Base-by-base conservation (phyloP, 1,140 invertebrate genomes). In the Dendroctonus valens region DNA sequence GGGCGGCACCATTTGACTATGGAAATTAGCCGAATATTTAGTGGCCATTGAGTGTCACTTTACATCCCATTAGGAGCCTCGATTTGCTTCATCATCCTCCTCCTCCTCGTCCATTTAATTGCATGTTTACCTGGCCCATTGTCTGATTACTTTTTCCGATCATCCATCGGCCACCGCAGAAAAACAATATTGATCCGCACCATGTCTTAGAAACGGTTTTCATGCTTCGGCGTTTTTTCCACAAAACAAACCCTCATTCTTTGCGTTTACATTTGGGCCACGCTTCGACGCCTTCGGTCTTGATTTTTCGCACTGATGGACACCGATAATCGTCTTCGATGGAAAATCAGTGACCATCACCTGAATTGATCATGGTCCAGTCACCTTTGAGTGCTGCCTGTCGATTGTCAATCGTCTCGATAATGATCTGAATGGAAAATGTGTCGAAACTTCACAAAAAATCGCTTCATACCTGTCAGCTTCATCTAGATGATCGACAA, bases 311-410 rank as follows among this genome's bases (percentile, higher is more conserved):
- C 44, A 8, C 46, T 50, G 58, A 39, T 60, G 58, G 44, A 50
- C 58, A 60, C 50, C 44, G 15, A 7, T 37, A 46, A 44, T n/a
- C 11, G 11, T 9, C 7, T 12, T 46, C 12, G 8, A 60, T 60
- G 48, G 50, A 60, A 60, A 60, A 60, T 60, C 58, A 60, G 58
- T 60, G 58, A 60, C 58, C 58, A 60, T 60, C 44, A 48, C 48
- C 50, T 60, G 50, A 37, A 9, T 60, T 7, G 7, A 41, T 6
- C 26, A 60, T 12, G 58, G 44, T 48, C 38, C 46, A 50, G 38
- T 49, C 38, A 49, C 37, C 15, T 50, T 60, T 48, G 58, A 60
- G 58, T 60, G 44, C 15, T 51, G 8, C 50, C 15, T 15, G 11
- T 26, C 26, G 26, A 26, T 26, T 26, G 26, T 26, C 26, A 26